Evolutionary conservation across 92 coral and sea anemone genomes (phyloP), one percentile per base, ranked within the genome.

Genomic region (Zoanthus sansibaricus): DNA sequence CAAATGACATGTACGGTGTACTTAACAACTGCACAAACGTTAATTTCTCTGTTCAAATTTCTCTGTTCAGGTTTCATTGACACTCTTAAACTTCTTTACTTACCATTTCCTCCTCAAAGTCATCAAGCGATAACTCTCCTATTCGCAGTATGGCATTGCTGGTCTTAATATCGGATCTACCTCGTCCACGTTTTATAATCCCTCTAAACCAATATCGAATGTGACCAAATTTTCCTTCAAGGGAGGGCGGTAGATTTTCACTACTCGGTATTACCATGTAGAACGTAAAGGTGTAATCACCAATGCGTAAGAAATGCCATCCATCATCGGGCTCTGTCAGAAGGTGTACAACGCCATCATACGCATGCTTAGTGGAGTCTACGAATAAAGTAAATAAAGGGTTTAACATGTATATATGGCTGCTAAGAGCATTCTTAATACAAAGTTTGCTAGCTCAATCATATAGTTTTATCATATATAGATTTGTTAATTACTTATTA

Each of bases 231-330:
- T 32, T 82, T 3, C 84, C 94, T 49, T 94, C 93, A 13, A 87
- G 91, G 20, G 97, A 94, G n/a, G 97, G 92, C 2, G 97, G 97
- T 32, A 92, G 95, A 75, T 77, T 85, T 16, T 82, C 83, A 67
- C 77, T 83, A 66, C 45, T 80, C 3, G 97, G 97, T 10, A 94
- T 90, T 42, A 92, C 87, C 30, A 88, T 88, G 51, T 92, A 89
- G 72, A 94, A 94, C 3, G 92, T 87, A 82, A 94, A 94, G 44
- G 90, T 42, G 64, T 94, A 86, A 4, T 82, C 71, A 44, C 82
- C 88, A 44, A 46, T 51, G 0, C 79, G 68, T 13, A 84, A 75
- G 9, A 78, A 25, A 6, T 68, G 55, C 33, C 70, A 46, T n/a
- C 68, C 33, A 15, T 25, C 33, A 7, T 45, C 74, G 9, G 71